Evolutionary conservation across 2,113 vertebrate species (phyloP), one percentile per base, ranked within the genome.

Genomic region (Chauna torquata): DNA sequence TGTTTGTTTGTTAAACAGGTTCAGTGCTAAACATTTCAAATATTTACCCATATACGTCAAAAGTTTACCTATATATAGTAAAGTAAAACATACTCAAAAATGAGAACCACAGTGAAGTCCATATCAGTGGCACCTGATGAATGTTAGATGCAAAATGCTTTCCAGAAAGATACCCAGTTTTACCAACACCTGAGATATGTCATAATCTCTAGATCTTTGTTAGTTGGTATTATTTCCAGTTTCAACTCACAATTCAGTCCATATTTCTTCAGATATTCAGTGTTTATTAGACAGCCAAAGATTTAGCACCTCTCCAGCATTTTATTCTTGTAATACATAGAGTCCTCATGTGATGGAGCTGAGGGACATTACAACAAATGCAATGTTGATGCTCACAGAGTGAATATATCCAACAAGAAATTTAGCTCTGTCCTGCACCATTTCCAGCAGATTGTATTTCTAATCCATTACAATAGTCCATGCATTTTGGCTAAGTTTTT

Each of bases 391-490:
- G 22, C 16, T 54, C 19, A 32, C 5, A 34, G 38, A 25, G 11
- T 23, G 8, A 81, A 9, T 23, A 9, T 6, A 81, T 11, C 2
- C 27, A 44, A 75, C 5, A 2, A 68, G 38, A 27, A 54, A 17
- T 8, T 10, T 12, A 36, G 9, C 3, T 18, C 6, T 69, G 24
- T 16, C 4, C 2, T 28, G 6, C 12, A 6, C 0, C 2, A 20
- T 84, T 93, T 36, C 17, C 18, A 68, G 24, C 3, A 88, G 23
- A 55, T 10, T 1, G 1, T 22, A 54, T 25, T n/a, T 54, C 20
- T 24, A 9, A 13, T 45, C 52, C 54, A 5, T 42, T 88, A 66
- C 25, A 50, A 20, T 38, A 3, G 3, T n/a, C 9, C 20, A 15
- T 8, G 8, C 4, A 2, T 55, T 59, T 77, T 86, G 7, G 12